Conservation (phyloP, 2,797 vertebrate genomes). For the Hypotaenidia philippensis region DNA sequence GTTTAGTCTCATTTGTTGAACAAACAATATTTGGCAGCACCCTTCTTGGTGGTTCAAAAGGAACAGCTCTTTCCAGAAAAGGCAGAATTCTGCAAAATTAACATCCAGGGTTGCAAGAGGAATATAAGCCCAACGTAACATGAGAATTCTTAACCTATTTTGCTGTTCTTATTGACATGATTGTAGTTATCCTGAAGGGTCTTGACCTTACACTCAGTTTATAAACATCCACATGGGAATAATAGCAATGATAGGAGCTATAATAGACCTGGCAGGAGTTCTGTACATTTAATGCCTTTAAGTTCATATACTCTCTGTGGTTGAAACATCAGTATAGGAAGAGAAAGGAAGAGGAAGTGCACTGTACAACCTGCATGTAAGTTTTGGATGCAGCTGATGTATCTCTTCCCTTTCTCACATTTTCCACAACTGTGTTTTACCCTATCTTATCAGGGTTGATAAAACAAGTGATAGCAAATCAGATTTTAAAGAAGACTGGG, state of each 20-base stretch:
- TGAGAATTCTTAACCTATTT: conserved; percentile 14
- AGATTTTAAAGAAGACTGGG: neutral
- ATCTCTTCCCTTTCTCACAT: neutral
- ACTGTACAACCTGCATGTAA: neutral
- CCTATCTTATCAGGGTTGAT: neutral
- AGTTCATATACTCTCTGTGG: neutral
- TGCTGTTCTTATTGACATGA: neutral
- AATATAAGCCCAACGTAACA: neutral
- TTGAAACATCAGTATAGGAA: neutral
- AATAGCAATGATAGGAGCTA: neutral
- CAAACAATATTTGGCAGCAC: neutral
- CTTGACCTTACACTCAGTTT: neutral
- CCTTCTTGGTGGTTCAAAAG: neutral
- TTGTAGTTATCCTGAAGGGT: neutral
- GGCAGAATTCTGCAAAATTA: neutral
- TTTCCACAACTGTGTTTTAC: neutral
- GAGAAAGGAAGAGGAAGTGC: neutral
- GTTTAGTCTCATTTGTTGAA: neutral
- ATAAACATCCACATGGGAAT: neutral
- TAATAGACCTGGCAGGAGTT: neutral
- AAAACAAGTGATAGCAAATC: neutral
- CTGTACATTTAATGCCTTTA: neutral
- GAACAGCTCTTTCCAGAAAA: conserved; percentile 5
- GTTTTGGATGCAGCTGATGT: neutral
- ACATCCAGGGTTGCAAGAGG: neutral